Evolutionary conservation across 2,888 invertebrate genomes (phyloP), one percentile per base, ranked within the genome.

Genomic region (Latrodectus hesperus): DNA sequence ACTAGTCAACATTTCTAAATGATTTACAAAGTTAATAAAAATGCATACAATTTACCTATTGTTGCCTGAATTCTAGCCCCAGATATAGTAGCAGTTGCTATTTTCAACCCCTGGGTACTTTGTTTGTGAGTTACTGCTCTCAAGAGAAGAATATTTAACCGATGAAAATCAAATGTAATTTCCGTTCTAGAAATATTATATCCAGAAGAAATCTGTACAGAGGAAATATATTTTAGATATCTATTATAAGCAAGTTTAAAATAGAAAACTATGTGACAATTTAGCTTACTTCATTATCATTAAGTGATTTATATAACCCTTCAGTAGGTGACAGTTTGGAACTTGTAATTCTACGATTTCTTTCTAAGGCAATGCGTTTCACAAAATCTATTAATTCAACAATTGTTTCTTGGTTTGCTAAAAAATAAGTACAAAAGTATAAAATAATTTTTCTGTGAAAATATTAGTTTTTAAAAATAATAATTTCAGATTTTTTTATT

Each of bases 391-490:
- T 94, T 86, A 99, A 93, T 92, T 99, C 98, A 12, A 98, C 96
- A 90, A 98, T 96, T 0, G 98, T 98, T 92, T 98, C 98, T 92
- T 98, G 98, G 93, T 98, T 98, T 0, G 98, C 97, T 96, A 92
- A 16, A 68, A 80, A 81, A 76, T 65, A 17, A 38, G 17, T 22
- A 70, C 6, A 60, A 60, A 65, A 68, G 68, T 11, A 38, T 38
- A 38, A 38, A 38, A 38, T 4, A 38, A 38, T 38, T 38, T 38
- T 38, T 38, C 5, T 38, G 38, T 38, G 4, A 38, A 6, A 38
- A 38, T 38, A 38, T 6, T 6, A 38, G 6, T 6, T 38, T 38
- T 38, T 38, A 38, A 38, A 38, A 38, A 38, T 38, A 38, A 38
- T 22, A 22, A 22, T 22, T 22, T 22, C 22, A 22, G 22, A 22